Evolutionary conservation across 2,888 invertebrate species (phyloP).

Genomic region (Anodontia alba): DNA sequence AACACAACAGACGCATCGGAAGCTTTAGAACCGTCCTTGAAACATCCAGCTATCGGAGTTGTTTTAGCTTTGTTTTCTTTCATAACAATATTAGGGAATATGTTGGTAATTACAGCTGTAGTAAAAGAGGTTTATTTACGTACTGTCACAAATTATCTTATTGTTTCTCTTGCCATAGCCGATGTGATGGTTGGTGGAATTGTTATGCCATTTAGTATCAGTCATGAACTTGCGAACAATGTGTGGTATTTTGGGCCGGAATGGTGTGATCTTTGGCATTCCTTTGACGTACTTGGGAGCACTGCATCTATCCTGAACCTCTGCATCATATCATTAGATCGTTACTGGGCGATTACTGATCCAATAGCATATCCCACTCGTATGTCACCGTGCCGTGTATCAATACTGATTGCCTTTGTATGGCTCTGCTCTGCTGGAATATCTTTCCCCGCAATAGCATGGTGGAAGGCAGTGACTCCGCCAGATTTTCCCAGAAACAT

Average conservation of each 20-base stretch:
- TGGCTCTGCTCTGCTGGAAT: conserved; percentile 99
- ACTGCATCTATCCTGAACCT: conserved; percentile 99
- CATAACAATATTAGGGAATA: conserved; percentile 97
- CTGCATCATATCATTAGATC: conserved; percentile 97
- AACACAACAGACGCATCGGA: conserved; percentile 43
- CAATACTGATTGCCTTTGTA: conserved; percentile 94
- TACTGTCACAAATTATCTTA: conserved; percentile 98
- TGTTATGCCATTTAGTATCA: conserved; percentile 95
- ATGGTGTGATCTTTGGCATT: conserved; percentile 99
- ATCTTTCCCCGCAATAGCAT: conserved; percentile 97
- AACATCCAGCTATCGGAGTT: conserved; percentile 87
- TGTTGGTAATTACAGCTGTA: conserved; percentile 96
- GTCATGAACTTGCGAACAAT: conserved; percentile 79
- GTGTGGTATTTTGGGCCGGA: conserved; percentile 96
- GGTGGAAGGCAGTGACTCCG: conserved; percentile 87
- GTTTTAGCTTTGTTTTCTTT: conserved; percentile 94
- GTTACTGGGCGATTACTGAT: conserved; percentile 99
- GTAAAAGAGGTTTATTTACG: conserved; percentile 96
- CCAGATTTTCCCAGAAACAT: conserved; percentile 62
- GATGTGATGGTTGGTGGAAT: conserved; percentile 98
- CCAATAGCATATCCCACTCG: conserved; percentile 98
- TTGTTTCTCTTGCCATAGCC: conserved; percentile 97
- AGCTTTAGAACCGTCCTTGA: conserved; percentile 32
- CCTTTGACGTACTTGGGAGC: conserved; percentile 97
- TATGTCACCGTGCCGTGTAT: conserved; percentile 95